Conservation (phyloP, 2,888 invertebrate genomes). For the Agrypnus murinus region DNA sequence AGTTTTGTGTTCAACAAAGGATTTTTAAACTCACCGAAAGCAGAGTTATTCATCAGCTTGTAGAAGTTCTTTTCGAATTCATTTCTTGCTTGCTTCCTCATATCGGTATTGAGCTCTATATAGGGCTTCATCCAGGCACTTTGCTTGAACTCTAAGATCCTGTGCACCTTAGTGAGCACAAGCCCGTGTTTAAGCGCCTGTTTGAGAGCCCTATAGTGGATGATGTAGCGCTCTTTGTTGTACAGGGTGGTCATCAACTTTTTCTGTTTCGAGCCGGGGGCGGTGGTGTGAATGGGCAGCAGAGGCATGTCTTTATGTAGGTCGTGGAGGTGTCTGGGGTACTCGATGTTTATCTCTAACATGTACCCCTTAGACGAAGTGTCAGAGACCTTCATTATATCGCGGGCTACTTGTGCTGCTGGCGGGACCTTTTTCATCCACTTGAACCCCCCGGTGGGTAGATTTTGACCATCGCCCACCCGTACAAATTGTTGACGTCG, state of each 20-base stretch:
- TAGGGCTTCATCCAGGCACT: conserved; percentile 63
- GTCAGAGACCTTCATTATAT: conserved; percentile 16
- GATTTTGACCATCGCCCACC: conserved; percentile 55
- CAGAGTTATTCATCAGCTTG: conserved; percentile 65
- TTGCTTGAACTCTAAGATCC: conserved; percentile 58
- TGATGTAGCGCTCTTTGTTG: conserved; percentile 57
- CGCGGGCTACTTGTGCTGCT: no score
- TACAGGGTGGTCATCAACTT: conserved; percentile 58
- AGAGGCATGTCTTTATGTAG: conserved; percentile 58
- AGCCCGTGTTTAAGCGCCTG: conserved; percentile 57
- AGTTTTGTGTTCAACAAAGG: no score
- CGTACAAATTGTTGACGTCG: conserved; percentile 61
- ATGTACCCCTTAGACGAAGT: conserved; percentile 66
- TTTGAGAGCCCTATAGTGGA: conserved; percentile 59
- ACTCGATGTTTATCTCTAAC: conserved; percentile 69
- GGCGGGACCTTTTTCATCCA: no score
- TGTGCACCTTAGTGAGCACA: conserved; percentile 59
- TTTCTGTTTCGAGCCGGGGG: conserved; percentile 29
- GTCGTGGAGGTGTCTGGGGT: conserved; percentile 65
- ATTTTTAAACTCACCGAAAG: no score
- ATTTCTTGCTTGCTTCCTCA: conserved; percentile 56
- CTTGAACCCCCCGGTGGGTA: conserved; percentile 45
- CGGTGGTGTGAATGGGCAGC: conserved; percentile 55
- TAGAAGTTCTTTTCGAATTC: conserved; percentile 55
- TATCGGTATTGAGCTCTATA: conserved; percentile 65